Base-by-base conservation (phyloP, 1,140 invertebrate genomes). In the Apis laboriosa region DNA sequence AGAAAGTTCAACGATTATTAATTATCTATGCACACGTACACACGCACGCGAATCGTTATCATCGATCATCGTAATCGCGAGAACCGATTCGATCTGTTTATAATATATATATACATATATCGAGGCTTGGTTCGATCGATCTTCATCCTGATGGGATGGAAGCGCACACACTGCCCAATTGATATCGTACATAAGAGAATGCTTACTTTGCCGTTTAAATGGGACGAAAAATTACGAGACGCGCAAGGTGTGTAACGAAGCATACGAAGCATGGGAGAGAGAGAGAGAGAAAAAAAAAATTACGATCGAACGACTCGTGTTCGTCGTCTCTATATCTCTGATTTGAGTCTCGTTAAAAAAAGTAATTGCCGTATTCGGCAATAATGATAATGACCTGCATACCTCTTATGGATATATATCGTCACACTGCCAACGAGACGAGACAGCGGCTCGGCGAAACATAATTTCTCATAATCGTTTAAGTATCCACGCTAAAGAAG, bases 381-480 rank as follows among this genome's bases (percentile, higher is more conserved):
- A 43, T 43, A 43, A 43, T 0, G 34, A 43, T 43, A 24, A 24
- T 24, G 24, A 43, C 34, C 5, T 43, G 34, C 34, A 43, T 43
- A 43, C 34, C 34, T 43, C 34, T 43, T 43, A 43, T 43, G 34
- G 34, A 43, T 43, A 43, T 43, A 55, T 85, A 64, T 70, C 0
- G 66, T 60, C 75, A 82, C 78, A 87, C 86, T 83, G 80, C 84
- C 77, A 87, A 67, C 43, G 84, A 73, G 79, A 76, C 68, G 63
- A 84, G 77, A 77, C 43, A 67, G 72, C 70, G 68, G 63, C 79
- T 28, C 79, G 73, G 68, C 55, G 72, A 73, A 34, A 51, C 17
- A 5, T 58, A 78, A 19, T 60, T 78, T 78, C 43, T 76, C n/a
- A 1, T 24, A 60, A 70, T 28, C 49, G 49, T 61, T 72, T 34